A percentile compares a stretch with the other conserved stretches of the same genome.
Conservation (phyloP, 2,113 vertebrate genomes). For the Spea bombifrons region DNA sequence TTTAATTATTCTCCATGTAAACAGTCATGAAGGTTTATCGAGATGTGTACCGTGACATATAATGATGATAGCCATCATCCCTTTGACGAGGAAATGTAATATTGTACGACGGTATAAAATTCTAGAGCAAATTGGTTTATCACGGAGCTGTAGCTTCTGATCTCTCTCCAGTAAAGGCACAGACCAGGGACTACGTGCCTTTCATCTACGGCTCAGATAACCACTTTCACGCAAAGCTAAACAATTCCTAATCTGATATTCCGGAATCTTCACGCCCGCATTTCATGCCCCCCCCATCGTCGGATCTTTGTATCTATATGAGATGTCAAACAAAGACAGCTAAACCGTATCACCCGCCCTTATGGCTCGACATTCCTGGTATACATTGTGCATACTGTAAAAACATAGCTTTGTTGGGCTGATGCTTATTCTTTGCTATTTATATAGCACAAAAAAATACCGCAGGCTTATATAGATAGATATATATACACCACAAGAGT, state of each 20-base stretch:
- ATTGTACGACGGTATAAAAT: background rate
- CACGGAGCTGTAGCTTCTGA: background rate
- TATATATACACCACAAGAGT: no score
- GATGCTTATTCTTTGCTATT: no score
- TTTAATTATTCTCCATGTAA: no score
- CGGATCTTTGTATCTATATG: background rate
- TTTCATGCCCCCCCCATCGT: background rate
- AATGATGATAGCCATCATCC: background rate
- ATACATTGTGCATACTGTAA: no score
- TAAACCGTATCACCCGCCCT: no score
- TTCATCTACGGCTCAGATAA: background rate
- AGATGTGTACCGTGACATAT: no score
- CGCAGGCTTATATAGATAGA: no score
- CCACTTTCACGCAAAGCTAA: background rate
- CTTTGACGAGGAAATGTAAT: background rate
- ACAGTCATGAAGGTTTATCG: no score
- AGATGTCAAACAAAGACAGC: no score
- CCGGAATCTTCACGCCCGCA: conserved; percentile 3
- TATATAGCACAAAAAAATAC: no score
- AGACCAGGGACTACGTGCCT: background rate
- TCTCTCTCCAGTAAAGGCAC: background rate
- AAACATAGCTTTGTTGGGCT: no score
- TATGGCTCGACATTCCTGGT: no score
- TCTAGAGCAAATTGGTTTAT: conserved; percentile 14
- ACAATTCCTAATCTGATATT: conserved; percentile 6